A percentile compares a stretch with the other conserved stretches of the same genome.
These are phyloP conservation scores for Malacoraja senta DNA, from an alignment of 2,797 vertebrate species.

Conservation along the genomic window DNA sequence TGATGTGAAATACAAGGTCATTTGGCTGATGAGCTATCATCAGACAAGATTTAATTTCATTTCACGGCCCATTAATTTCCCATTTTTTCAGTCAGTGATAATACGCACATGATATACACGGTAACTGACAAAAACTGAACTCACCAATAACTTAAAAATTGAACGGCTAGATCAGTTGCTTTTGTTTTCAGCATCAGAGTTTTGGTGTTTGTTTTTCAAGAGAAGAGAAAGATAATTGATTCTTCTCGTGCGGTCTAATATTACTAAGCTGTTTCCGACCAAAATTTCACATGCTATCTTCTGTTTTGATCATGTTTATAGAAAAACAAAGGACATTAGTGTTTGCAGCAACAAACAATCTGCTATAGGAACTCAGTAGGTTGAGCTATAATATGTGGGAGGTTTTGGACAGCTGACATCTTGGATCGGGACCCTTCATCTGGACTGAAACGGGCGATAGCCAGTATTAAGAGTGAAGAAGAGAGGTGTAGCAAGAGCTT, in stretches of 20 bases:
- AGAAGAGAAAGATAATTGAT: neutral
- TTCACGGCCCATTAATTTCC: conserved; percentile 53
- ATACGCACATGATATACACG: conserved; percentile 47
- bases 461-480: too few species aligned
- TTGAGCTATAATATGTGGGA: too few species aligned
- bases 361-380: too few species aligned
- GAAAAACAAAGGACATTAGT: too few species aligned
- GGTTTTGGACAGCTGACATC: too few species aligned
- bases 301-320: neutral
- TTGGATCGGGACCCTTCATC: too few species aligned
- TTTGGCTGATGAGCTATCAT: conserved; percentile 46
- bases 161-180: neutral
- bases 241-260: neutral
- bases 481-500: too few species aligned
- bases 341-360: too few species aligned
- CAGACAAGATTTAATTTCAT: conserved; percentile 52
- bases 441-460: too few species aligned
- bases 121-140: conserved; percentile 40
- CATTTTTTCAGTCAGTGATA: conserved; percentile 47
- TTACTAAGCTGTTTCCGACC: neutral
- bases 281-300: neutral
- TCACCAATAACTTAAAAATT: conserved; percentile 37
- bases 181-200: neutral
- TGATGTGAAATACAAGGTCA: conserved; percentile 46
- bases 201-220: neutral